Percentiles rank a stretch among this genome's conserved stretches.
Conservation (phyloP, 2,797 vertebrate species). For the Micropoecilia bifurca region DNA sequence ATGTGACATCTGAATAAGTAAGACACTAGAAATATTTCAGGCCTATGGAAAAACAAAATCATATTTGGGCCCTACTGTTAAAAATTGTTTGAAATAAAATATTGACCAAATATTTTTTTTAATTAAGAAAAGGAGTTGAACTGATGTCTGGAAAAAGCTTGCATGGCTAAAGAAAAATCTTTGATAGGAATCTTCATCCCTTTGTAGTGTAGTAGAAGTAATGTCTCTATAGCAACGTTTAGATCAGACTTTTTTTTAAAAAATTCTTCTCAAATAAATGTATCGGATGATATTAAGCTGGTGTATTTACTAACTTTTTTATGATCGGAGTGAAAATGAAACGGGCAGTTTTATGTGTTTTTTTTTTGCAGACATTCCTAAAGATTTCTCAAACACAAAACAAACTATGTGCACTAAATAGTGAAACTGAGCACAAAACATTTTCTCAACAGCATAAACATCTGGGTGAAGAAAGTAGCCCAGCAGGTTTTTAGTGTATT, state of each 20-base stretch:
- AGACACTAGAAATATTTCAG: conserved; percentile 14
- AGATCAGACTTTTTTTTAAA: not conserved
- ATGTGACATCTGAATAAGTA: conserved; percentile 41
- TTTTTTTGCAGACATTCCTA: not conserved
- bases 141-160: not conserved
- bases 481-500: not conserved
- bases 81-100: not conserved
- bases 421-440: not conserved
- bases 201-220: not conserved
- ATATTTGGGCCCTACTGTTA: not conserved
- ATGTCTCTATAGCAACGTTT: not conserved
- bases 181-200: not conserved
- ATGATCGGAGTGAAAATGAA: not conserved
- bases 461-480: not conserved
- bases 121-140: not conserved
- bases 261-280: not conserved
- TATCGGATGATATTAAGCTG: too few relatives aligned
- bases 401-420: not conserved
- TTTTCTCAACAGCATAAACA: not conserved
- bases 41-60: not conserved
- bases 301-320: not conserved
- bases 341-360: not conserved
- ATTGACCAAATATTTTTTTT: not conserved
- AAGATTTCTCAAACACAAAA: not conserved
- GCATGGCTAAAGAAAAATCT: not conserved